Evolutionary conservation across 2,797 vertebrate species (phyloP).

Genomic region (Chaenodraco wilsoni): DNA sequence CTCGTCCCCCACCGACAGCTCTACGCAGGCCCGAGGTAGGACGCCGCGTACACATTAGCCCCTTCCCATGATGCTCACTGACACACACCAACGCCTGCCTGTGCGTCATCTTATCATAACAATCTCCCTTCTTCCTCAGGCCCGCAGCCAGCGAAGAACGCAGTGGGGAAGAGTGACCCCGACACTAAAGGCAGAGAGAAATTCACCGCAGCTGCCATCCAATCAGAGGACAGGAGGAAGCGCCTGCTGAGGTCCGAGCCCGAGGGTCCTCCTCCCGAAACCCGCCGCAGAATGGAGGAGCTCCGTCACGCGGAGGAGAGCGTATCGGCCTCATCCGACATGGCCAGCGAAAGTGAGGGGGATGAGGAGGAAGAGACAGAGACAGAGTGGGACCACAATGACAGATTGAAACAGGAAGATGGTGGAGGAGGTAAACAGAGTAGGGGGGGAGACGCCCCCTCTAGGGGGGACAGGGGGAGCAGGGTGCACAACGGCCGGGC

Average conservation of each 20-base stretch:
- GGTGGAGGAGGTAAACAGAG: constrained; percentile 61
- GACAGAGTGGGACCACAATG: constrained; percentile 70
- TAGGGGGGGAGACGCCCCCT: constrained; percentile 54
- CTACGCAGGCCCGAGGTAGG: constrained; percentile 83
- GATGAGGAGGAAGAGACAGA: constrained; percentile 78
- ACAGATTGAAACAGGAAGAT: constrained; percentile 74
- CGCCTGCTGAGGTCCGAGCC: constrained; percentile 75
- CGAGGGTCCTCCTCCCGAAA: constrained; percentile 77
- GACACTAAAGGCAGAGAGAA: constrained; percentile 82
- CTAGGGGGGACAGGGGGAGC: constrained; percentile 57
- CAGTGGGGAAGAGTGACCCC: constrained; percentile 70
- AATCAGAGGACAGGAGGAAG: constrained; percentile 82
- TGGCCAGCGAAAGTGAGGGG: constrained; percentile 83
- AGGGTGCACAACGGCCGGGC: constrained; percentile 82
- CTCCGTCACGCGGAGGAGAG: constrained; percentile 79
- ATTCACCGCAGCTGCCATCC: constrained; percentile 53
- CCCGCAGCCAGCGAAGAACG: constrained; percentile 73
- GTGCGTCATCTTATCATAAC: constrained; percentile 11
- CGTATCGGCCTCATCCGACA: constrained; percentile 81
- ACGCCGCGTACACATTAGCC: neutral
- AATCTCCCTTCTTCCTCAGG: constrained; percentile 62
- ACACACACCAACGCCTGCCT: constrained; percentile 11
- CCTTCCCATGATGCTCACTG: constrained; percentile 9
- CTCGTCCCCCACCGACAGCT: constrained; percentile 66
- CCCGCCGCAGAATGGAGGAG: constrained; percentile 77